A percentile compares a stretch with the other conserved stretches of the same genome.
phyloP scores from a whole-genome alignment of 2,113 vertebrate genomes.

The human region DNA sequence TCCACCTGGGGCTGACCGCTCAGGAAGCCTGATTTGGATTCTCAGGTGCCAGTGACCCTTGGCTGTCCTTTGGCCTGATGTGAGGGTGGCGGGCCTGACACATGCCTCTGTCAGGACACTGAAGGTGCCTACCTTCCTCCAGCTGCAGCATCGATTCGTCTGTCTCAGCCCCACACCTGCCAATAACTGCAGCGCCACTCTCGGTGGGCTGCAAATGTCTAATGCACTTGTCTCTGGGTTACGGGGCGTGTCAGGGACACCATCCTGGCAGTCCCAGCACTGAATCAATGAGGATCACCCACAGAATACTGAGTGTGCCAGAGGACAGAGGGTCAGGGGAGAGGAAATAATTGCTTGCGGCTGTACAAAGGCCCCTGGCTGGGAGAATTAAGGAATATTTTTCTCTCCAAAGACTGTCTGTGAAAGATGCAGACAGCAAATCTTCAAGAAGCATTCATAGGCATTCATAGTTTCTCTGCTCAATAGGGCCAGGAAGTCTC shows the following conservation, averaged over 20 bases:
- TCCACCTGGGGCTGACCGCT: background rate
- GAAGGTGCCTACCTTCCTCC: background rate
- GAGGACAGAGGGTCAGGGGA: background rate
- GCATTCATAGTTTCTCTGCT: background rate
- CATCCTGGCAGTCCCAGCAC: background rate
- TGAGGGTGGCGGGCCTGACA: background rate
- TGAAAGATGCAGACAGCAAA: background rate
- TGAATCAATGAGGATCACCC: background rate
- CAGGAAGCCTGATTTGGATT: background rate
- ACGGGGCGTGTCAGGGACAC: background rate
- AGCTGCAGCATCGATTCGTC: background rate
- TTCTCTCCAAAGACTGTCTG: background rate
- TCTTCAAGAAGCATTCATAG: background rate
- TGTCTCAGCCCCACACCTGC: background rate
- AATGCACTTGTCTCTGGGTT: background rate
- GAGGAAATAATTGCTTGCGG: background rate
- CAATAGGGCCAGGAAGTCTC: background rate
- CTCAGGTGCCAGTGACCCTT: accelerated
- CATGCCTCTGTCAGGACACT: background rate
- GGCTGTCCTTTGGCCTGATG: background rate
- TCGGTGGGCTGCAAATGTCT: background rate
- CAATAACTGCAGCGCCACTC: background rate
- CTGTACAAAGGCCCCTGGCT: background rate
- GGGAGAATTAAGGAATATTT: background rate
- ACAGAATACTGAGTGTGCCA: background rate